Percentiles rank a stretch among this genome's conserved stretches.
phyloP scores from a whole-genome alignment of 2,797 vertebrate genomes.

The Podarcis siculus region DNA sequence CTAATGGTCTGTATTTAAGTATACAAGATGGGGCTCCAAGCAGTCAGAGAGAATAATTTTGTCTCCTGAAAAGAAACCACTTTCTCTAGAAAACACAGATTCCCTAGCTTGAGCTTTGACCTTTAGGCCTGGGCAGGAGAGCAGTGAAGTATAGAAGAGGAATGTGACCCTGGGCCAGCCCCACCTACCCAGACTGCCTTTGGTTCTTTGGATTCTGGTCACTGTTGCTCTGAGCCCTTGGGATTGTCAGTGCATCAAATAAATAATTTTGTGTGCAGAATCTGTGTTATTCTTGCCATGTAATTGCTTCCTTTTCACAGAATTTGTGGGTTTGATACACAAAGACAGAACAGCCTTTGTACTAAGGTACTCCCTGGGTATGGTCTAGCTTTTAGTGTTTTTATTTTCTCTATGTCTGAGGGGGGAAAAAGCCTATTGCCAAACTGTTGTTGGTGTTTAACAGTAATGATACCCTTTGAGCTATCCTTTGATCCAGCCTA shows the following conservation, averaged over 20 bases:
- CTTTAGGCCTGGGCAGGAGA: not conserved
- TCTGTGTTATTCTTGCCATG: too few relatives aligned
- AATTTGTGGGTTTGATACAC: not conserved
- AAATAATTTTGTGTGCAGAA: too few relatives aligned
- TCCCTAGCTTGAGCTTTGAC: not conserved
- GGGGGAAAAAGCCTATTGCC: not conserved
- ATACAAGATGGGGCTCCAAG: not conserved
- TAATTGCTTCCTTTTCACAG: too few relatives aligned
- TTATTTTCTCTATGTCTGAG: not conserved
- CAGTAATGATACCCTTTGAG: not conserved
- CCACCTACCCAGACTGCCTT: too few relatives aligned
- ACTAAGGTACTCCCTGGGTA: not conserved
- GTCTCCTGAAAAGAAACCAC: not conserved
- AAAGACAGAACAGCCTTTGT: not conserved
- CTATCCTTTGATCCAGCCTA: slow-evolving; percentile 1
- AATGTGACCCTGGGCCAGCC: too few relatives aligned
- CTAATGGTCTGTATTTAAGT: not conserved
- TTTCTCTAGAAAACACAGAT: not conserved
- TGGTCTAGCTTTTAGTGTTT: not conserved
- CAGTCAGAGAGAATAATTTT: not conserved
- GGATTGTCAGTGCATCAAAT: too few relatives aligned
- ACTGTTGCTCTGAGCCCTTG: too few relatives aligned
- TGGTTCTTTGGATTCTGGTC: too few relatives aligned
- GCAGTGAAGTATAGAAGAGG: too few relatives aligned
- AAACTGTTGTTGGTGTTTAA: slow-evolving; percentile 19